phyloP scores from a whole-genome alignment of 2,797 vertebrate genomes.

The Lophius americanus region DNA sequence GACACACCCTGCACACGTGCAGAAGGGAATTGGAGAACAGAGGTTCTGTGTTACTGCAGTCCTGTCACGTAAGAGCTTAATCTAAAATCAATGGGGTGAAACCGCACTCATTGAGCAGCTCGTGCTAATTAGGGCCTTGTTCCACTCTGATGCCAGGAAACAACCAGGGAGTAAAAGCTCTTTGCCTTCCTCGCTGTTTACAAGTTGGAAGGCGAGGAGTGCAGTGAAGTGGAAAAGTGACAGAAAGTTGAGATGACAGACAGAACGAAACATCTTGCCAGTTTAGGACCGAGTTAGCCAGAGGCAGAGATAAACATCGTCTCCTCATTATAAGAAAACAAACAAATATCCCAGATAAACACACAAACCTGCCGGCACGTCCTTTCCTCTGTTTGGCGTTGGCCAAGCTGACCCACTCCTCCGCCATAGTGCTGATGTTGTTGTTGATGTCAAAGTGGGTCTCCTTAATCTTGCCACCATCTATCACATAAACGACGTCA shows the following conservation, averaged over 20 bases:
- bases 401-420: slow-evolving; percentile 97
- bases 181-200: slow-evolving; percentile 31
- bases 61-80: slow-evolving; percentile 36
- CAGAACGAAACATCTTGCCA: slow-evolving; percentile 12
- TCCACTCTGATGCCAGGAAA: slow-evolving; percentile 60
- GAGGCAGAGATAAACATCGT: slow-evolving; percentile 6
- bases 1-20: slow-evolving; percentile 86
- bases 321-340: slow-evolving; percentile 18
- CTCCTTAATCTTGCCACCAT: slow-evolving; percentile 98
- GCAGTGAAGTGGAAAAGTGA: slow-evolving; percentile 16
- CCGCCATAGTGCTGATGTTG: slow-evolving; percentile 97
- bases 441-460: slow-evolving; percentile 97
- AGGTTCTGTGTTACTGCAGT: slow-evolving; percentile 23
- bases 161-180: slow-evolving; percentile 31
- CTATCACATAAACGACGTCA: slow-evolving; percentile 95
- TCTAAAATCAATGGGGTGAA: slow-evolving; percentile 54
- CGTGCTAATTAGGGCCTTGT: slow-evolving; percentile 58
- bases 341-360: background rate
- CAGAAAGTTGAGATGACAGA: slow-evolving; percentile 28
- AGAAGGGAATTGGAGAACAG: slow-evolving; percentile 13
- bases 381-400: slow-evolving; percentile 98
- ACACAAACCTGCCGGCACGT: slow-evolving; percentile 91
- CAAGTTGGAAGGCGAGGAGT: slow-evolving; percentile 27
- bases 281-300: slow-evolving; percentile 13
- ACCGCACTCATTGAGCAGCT: slow-evolving; percentile 38